These are phyloP conservation scores for Raja brachyura DNA, from an alignment of 2,113 vertebrate genomes.

Conservation along the genomic window DNA sequence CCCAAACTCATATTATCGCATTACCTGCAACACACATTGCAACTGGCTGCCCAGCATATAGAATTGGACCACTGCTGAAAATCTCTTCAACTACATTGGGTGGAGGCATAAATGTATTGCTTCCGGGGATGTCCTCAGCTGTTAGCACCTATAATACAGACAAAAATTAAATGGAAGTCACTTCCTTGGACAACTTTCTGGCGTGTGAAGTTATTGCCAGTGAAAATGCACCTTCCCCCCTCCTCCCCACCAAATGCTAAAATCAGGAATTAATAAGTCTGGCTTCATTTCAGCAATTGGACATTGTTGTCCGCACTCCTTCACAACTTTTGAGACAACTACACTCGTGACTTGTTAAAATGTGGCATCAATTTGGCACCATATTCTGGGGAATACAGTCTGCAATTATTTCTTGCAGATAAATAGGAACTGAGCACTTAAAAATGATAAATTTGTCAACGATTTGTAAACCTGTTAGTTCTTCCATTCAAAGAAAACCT, in stretches of 20 bases:
- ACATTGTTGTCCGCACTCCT: neutral
- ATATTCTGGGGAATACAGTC: neutral
- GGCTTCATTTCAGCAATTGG: neutral
- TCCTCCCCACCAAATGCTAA: too few species aligned
- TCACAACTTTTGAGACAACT: neutral
- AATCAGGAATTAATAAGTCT: neutral
- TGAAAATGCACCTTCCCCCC: neutral
- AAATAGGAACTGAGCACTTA: neutral
- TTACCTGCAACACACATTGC: constrained; percentile 39
- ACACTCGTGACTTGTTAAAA: neutral
- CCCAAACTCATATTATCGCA: neutral
- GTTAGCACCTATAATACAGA: constrained; percentile 9
- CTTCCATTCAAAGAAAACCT: neutral
- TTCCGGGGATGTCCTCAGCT: constrained; percentile 36
- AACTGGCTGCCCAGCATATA: constrained; percentile 35
- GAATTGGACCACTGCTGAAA: constrained; percentile 22
- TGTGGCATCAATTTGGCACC: neutral
- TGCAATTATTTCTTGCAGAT: neutral
- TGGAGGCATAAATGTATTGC: constrained; percentile 36
- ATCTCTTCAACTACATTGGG: constrained; percentile 35
- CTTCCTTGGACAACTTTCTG: neutral
- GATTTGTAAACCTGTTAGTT: too few species aligned
- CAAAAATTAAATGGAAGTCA: neutral
- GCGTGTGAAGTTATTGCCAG: neutral
- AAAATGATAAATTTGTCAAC: neutral